Evolutionary conservation across 2,888 invertebrate species (phyloP), one percentile per base, ranked within the genome.

Genomic region (Ophonus ardosiacus): DNA sequence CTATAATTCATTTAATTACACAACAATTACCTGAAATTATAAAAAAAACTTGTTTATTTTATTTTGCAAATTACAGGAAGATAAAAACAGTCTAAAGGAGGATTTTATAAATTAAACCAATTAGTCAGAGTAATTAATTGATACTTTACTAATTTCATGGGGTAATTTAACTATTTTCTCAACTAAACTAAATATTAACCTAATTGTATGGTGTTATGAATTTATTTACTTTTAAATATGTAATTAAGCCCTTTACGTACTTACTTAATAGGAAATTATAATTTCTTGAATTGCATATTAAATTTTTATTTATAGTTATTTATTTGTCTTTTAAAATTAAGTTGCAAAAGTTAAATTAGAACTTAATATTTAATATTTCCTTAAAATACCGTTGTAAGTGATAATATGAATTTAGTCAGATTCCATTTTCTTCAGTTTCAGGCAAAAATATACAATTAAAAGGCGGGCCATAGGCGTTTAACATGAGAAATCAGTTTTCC

Each of bases 31-130:
- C 31, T 78, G 57, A 57, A 78, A 78, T 56, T 78, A 57, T 57
- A 78, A 78, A 57, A 57, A 31, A 76, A 78, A 78, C 21, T 17
- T 78, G 78, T 78, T 78, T 78, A 57, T 31, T 78, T 57, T 78
- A 78, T 57, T 78, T 56, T 78, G 78, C 78, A 31, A 78, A 78
- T 78, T 78, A 78, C 78, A 56, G 78, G 78, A 78, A 24, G 57
- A 57, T 24, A 31, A 78, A 74, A 65, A 74, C 40, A 74, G 31
- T 38, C 24, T 74, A 43, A 68, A n/a, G 31, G 71, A 74, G 71
- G 71, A 43, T 18, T 43, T 18, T 51, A 68, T 63, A 63, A 63
- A 63, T 63, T 63, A 63, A 18, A 21, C 63, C 63, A 63, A 63
- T 63, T 63, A 63, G 63, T 24, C 63, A 63, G 18, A 51, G 13